Evolutionary conservation across 2,797 vertebrate species (phyloP).

Genomic region (Phataginus tricuspis): DNA sequence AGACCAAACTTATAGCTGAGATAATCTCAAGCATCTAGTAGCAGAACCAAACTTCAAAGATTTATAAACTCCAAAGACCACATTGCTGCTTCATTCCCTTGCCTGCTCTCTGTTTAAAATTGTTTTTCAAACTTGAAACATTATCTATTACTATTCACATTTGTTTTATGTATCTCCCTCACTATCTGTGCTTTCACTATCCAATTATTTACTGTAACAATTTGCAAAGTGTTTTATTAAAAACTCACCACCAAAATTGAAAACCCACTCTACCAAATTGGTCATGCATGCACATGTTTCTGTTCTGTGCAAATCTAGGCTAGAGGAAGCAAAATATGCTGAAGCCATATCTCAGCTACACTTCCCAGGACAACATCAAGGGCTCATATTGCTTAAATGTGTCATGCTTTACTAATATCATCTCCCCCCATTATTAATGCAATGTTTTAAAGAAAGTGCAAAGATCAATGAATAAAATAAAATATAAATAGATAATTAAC

Average conservation of each 20-base stretch:
- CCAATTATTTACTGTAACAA: background rate
- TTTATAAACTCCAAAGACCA: background rate
- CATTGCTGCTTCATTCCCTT: background rate
- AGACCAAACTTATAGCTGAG: background rate
- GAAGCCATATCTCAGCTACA: background rate
- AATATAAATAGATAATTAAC: background rate
- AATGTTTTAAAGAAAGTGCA: background rate
- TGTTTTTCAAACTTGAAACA: background rate
- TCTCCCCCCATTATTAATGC: background rate
- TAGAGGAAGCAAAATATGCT: background rate
- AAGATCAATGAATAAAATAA: background rate
- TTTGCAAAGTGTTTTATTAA: background rate
- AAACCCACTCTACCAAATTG: background rate
- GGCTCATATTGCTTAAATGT: background rate
- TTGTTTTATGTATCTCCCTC: background rate
- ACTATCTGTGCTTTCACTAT: background rate
- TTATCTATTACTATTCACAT: background rate
- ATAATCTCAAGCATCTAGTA: background rate
- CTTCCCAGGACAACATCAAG: background rate
- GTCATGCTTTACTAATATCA: background rate
- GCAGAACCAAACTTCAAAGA: background rate
- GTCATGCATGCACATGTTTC: accelerated
- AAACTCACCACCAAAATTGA: background rate
- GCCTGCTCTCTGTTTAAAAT: background rate
- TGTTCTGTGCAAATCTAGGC: background rate